A percentile compares a stretch with the other conserved stretches of the same genome.
phyloP scores from a whole-genome alignment of 64 coral and sea anemone species.

The Catalaphyllia jardinei region DNA sequence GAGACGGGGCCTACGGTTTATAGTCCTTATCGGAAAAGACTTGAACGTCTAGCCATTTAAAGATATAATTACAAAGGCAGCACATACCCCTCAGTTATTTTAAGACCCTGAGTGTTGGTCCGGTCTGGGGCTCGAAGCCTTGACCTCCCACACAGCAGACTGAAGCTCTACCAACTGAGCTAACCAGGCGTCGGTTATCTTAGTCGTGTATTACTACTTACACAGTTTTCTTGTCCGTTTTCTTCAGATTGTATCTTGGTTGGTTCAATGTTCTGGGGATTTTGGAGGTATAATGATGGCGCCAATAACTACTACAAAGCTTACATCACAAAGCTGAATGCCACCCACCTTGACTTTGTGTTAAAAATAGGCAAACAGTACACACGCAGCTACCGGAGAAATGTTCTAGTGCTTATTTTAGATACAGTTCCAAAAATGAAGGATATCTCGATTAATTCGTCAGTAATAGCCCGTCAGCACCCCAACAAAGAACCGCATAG shows the following conservation, averaged over 20 bases:
- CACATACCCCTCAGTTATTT: too few species aligned
- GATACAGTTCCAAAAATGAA: not conserved
- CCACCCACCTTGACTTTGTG: not conserved
- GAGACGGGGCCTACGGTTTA: too few species aligned
- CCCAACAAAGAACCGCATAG: not conserved
- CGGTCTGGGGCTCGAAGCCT: too few species aligned
- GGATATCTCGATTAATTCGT: constrained; percentile 3
- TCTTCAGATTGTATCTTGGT: constrained; percentile 34
- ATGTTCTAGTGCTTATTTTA: constrained; percentile 1
- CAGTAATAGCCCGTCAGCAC: constrained; percentile 25
- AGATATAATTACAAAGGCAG: too few species aligned
- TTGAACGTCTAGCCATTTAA: too few species aligned
- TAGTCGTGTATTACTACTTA: too few species aligned
- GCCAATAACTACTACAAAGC: constrained; percentile 1
- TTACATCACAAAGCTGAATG: constrained; percentile 2
- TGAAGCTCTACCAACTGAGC: too few species aligned
- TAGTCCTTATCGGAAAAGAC: too few species aligned
- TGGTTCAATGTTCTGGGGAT: constrained; percentile 28
- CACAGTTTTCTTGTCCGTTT: not conserved
- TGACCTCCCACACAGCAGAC: too few species aligned
- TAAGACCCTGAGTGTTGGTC: too few species aligned
- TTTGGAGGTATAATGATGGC: not conserved
- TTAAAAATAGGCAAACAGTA: not conserved
- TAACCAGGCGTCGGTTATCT: too few species aligned
- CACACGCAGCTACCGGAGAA: not conserved